These are phyloP conservation scores for Pelosia muscerda DNA, from an alignment of 2,888 invertebrate species.

Conservation along the genomic window DNA sequence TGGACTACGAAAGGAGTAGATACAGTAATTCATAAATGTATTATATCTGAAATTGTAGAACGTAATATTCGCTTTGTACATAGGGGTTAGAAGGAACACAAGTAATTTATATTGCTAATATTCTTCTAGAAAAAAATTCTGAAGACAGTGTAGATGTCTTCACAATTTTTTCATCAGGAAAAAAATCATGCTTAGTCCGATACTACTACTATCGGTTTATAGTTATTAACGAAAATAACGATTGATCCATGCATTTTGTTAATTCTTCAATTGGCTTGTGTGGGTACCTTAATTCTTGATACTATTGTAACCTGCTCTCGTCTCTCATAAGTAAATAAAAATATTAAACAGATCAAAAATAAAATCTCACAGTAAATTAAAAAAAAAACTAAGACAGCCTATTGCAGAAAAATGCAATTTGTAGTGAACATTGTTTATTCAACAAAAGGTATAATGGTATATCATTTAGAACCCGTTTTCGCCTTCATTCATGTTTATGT, in stretches of 20 bases:
- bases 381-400: slow-evolving; percentile 1
- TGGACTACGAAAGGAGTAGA: too few species aligned
- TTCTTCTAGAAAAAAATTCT: not conserved
- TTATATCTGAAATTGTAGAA: too few species aligned
- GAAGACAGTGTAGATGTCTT: not conserved
- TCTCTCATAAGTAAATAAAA: slow-evolving; percentile 35
- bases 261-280: slow-evolving; percentile 33
- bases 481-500: too few species aligned
- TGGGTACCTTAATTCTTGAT: slow-evolving; percentile 39
- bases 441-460: not conserved
- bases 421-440: not conserved
- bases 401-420: not conserved
- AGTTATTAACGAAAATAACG: slow-evolving; percentile 19
- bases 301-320: slow-evolving; percentile 43
- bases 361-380: not conserved
- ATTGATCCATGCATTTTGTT: slow-evolving; percentile 39
- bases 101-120: too few species aligned
- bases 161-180: not conserved
- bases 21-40: too few species aligned
- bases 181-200: slow-evolving; percentile 22
- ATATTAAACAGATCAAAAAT: slow-evolving; percentile 15
- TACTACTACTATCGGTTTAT: slow-evolving; percentile 8
- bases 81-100: too few species aligned
- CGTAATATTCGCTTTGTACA: too few species aligned
- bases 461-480: not conserved